Base-by-base conservation (phyloP, 2,113 vertebrate genomes). In the Trichechus manatus region DNA sequence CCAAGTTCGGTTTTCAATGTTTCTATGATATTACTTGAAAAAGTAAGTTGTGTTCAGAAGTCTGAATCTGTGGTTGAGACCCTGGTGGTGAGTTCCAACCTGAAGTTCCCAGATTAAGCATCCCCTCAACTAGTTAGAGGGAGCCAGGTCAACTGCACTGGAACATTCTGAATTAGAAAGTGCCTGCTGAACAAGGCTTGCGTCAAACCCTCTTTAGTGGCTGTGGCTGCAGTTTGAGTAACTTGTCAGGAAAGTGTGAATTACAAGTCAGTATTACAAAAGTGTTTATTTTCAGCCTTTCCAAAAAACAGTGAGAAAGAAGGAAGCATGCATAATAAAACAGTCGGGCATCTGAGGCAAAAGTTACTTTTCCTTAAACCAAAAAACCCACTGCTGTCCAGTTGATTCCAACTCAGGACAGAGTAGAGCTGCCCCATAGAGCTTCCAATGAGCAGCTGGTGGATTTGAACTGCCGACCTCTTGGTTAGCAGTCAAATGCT, bases 271-370 rank as follows among this genome's bases (percentile, higher is more conserved):
- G 83, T 80, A 87, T 93, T 94, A 96, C 91, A 92, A 86, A 97
- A 87, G 87, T 82, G 95, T 90, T 97, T 97, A 95, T 97, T 97
- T 97, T 96, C 97, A 97, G 95, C 93, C 92, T 97, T 97, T 94
- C 90, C 89, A 80, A 96, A 97, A 96, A 89, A 90, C 93, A 79
- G 89, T 80, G 95, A 96, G 95, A 68, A 93, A 68, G 94, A 92
- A 75, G 61, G 44, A 85, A 77, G 75, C 63, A 77, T 93, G 95
- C 75, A 81, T 94, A 95, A 87, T 80, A 74, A 96, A 87, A 56
- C 86, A 80, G 86, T n/a, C 5, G 19, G 59, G 92, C 79, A 93
- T 89, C 81, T 56, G 92, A 93, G 96, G 87, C 31, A 39, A 68
- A 82, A 82, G 47, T 63, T 15, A 31, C 68, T 80, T 92, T 78